These are phyloP conservation scores for Anagyrus pseudococci DNA, from an alignment of 2,888 invertebrate genomes.

Conservation along the genomic window DNA sequence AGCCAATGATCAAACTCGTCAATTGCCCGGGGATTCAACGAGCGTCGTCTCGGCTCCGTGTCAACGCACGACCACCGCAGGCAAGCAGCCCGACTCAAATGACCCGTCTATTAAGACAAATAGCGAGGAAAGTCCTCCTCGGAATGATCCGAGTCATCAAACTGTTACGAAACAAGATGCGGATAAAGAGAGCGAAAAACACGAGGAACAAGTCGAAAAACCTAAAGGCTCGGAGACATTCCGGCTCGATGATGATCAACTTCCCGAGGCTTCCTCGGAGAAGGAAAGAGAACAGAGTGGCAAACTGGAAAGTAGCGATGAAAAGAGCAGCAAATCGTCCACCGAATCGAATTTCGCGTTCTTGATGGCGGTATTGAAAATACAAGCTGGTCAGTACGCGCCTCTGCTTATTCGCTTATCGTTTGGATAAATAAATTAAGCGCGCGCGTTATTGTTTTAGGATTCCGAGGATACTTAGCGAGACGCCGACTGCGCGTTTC, in stretches of 20 bases:
- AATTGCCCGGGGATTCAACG: too few species aligned
- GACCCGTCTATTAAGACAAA: slow-evolving; percentile 21
- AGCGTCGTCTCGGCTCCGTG: slow-evolving; percentile 12
- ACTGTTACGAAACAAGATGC: slow-evolving; percentile 5
- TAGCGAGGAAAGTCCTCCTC: slow-evolving; percentile 12
- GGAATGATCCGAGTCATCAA: slow-evolving; percentile 16
- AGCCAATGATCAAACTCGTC: slow-evolving; percentile 4
- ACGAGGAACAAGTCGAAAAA: neutral
- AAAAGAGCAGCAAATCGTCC: slow-evolving; percentile 40
- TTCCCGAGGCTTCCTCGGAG: neutral
- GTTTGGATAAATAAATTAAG: neutral
- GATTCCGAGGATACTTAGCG: slow-evolving; percentile 51
- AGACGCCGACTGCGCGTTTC: slow-evolving; percentile 46
- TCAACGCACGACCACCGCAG: slow-evolving; percentile 24
- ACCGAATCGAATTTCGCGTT: too few species aligned
- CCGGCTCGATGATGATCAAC: neutral
- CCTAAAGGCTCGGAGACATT: neutral
- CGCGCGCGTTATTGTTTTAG: slow-evolving; percentile 30
- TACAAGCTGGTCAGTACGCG: slow-evolving; percentile 49
- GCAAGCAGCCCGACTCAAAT: neutral
- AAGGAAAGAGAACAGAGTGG: too few species aligned
- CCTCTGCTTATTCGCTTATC: neutral
- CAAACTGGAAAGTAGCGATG: too few species aligned
- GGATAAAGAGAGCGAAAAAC: slow-evolving; percentile 4
- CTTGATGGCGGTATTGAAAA: slow-evolving; percentile 48